These are phyloP conservation scores for Catajapyx aquilonaris DNA, from an alignment of 1,140 invertebrate species.

Conservation along the genomic window DNA sequence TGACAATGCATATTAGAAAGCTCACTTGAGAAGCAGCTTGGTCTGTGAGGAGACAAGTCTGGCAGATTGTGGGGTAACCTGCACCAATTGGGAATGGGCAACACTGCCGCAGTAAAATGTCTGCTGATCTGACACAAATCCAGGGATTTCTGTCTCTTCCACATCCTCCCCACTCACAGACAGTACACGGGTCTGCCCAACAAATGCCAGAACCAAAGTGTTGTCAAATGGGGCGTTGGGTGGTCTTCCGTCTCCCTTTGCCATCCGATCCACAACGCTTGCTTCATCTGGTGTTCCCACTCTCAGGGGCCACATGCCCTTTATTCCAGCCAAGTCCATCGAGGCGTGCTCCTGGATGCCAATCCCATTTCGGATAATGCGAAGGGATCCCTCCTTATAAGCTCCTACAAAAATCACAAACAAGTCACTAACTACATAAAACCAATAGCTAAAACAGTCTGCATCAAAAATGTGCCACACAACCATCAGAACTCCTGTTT, in stretches of 20 bases:
- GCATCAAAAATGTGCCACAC: too few species aligned
- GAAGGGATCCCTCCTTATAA: conserved; percentile 90
- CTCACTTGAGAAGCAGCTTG: conserved; percentile 34
- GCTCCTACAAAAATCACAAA: conserved; percentile 30
- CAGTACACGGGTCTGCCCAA: conserved; percentile 78
- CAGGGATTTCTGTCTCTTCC: conserved; percentile 81
- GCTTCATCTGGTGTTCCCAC: too few species aligned
- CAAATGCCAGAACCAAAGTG: conserved; percentile 78
- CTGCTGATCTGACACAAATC: conserved; percentile 74
- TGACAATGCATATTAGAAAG: neutral
- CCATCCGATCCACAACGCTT: too few species aligned
- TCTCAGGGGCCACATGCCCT: conserved; percentile 88
- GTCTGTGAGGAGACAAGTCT: conserved; percentile 40
- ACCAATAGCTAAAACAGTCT: too few species aligned
- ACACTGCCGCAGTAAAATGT: conserved; percentile 89
- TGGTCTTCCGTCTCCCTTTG: too few species aligned
- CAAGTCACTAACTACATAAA: conserved; percentile 3
- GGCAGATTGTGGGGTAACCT: conserved; percentile 55
- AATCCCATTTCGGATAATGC: conserved; percentile 94
- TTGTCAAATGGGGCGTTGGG: conserved; percentile 51
- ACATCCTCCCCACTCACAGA: conserved; percentile 84
- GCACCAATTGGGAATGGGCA: conserved; percentile 52
- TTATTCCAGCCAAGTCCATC: conserved; percentile 90
- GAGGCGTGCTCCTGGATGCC: conserved; percentile 94
- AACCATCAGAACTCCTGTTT: too few species aligned